These are phyloP conservation scores for Rynchops niger DNA, from an alignment of 2,113 vertebrate genomes.

Conservation along the genomic window DNA sequence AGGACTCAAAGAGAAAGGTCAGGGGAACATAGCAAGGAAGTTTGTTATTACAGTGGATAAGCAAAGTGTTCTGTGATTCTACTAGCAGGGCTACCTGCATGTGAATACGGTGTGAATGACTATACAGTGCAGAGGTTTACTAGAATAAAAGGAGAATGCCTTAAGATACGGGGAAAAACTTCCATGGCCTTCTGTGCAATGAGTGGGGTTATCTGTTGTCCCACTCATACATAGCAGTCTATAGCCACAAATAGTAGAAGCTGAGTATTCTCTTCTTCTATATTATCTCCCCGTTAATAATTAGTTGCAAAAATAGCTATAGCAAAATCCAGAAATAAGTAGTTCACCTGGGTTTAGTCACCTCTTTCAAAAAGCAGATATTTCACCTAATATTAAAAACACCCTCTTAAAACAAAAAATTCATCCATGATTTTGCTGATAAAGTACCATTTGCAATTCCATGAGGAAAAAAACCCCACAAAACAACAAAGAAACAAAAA, in stretches of 20 bases:
- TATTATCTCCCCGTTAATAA: background rate
- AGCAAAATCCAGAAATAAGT: background rate
- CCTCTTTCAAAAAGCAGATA: background rate
- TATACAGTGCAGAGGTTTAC: background rate
- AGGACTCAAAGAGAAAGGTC: background rate
- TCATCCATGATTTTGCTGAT: background rate
- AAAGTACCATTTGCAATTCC: background rate
- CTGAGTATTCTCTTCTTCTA: background rate
- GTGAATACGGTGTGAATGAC: background rate
- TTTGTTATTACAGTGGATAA: background rate
- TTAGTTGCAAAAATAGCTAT: background rate
- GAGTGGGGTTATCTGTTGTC: background rate
- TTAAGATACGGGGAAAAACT: background rate
- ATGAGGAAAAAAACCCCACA: background rate
- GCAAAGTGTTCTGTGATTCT: background rate
- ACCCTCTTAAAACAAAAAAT: background rate
- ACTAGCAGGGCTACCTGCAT: background rate
- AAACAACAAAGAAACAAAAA: background rate
- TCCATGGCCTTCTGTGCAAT: background rate
- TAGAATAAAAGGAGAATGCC: background rate
- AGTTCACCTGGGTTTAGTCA: background rate
- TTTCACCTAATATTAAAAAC: background rate
- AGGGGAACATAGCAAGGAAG: background rate
- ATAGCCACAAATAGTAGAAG: background rate
- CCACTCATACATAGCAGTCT: background rate